Conservation (phyloP, 2,113 vertebrate species). For the Collichthys lucidus region DNA sequence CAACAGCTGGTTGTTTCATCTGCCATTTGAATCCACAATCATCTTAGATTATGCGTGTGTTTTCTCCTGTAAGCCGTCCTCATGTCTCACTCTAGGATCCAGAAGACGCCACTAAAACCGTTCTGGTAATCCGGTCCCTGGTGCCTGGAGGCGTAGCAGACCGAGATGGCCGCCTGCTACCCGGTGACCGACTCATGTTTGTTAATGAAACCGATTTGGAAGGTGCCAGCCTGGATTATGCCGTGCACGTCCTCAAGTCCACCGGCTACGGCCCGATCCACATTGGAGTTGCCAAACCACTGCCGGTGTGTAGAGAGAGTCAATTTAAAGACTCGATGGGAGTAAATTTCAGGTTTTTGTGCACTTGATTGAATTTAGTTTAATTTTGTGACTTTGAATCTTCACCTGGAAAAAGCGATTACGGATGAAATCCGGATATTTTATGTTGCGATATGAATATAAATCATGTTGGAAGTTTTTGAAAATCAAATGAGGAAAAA, state of each 20-base stretch:
- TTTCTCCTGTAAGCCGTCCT: neutral
- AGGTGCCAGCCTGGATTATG: conserved; percentile 92
- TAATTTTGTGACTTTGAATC: neutral
- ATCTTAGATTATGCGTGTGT: neutral
- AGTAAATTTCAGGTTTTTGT: neutral
- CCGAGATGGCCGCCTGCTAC: conserved; percentile 90
- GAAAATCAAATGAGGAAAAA: neutral
- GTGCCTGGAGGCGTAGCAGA: conserved; percentile 93
- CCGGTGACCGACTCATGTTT: conserved; percentile 95
- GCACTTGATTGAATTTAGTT: neutral
- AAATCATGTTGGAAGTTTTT: neutral
- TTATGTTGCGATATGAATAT: neutral
- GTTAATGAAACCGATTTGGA: conserved; percentile 91
- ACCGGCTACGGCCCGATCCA: conserved; percentile 86
- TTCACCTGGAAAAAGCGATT: too few relatives aligned
- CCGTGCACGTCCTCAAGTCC: conserved; percentile 93
- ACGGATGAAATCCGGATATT: too few relatives aligned
- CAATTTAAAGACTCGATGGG: neutral
- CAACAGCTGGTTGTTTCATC: neutral
- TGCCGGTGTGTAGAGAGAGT: conserved; percentile 86
- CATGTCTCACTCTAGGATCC: conserved; percentile 87
- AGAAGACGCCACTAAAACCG: conserved; percentile 89
- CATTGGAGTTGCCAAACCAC: conserved; percentile 94
- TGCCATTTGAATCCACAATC: neutral
- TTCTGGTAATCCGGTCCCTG: conserved; percentile 95